These are phyloP conservation scores for Eidolon helvum DNA, from an alignment of 2,113 vertebrate genomes.

Conservation along the genomic window DNA sequence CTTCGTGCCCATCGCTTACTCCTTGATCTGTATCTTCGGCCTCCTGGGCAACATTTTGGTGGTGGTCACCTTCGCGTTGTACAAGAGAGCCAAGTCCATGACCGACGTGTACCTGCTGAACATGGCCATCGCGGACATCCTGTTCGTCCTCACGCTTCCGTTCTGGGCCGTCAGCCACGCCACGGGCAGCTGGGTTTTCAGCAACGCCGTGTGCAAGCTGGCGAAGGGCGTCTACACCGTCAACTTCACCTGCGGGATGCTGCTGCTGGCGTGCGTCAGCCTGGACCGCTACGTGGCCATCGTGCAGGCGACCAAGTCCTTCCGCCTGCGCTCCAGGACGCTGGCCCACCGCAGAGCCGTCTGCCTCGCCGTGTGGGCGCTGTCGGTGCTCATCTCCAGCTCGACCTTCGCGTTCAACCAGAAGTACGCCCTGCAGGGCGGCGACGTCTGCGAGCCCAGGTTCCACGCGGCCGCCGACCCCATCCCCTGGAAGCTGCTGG, in stretches of 20 bases:
- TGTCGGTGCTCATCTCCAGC: conserved; percentile 85
- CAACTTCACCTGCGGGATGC: conserved; percentile 94
- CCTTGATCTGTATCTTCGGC: conserved; percentile 88
- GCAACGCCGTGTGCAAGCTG: conserved; percentile 87
- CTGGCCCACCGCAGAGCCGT: conserved; percentile 82
- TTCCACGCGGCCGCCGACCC: conserved; percentile 67
- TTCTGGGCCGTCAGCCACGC: conserved; percentile 88
- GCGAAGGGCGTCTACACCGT: conserved; percentile 88
- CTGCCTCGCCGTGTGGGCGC: conserved; percentile 86
- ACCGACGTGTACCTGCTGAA: conserved; percentile 94
- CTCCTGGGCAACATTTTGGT: conserved; percentile 92
- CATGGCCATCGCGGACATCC: conserved; percentile 92
- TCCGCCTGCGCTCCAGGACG: conserved; percentile 84
- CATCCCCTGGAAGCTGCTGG: conserved; percentile 75
- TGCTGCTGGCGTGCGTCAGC: conserved; percentile 92
- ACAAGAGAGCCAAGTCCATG: conserved; percentile 91
- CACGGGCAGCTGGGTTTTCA: conserved; percentile 84
- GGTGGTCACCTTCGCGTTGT: conserved; percentile 89
- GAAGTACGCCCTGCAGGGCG: conserved; percentile 39
- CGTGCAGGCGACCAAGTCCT: conserved; percentile 90
- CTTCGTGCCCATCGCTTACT: conserved; percentile 83
- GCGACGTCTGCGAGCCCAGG: conserved; percentile 83
- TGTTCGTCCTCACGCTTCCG: conserved; percentile 91
- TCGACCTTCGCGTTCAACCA: conserved; percentile 85
- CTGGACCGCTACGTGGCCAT: conserved; percentile 94